These are phyloP conservation scores for Alosa sapidissima DNA, from an alignment of 2,797 vertebrate species.

Conservation along the genomic window DNA sequence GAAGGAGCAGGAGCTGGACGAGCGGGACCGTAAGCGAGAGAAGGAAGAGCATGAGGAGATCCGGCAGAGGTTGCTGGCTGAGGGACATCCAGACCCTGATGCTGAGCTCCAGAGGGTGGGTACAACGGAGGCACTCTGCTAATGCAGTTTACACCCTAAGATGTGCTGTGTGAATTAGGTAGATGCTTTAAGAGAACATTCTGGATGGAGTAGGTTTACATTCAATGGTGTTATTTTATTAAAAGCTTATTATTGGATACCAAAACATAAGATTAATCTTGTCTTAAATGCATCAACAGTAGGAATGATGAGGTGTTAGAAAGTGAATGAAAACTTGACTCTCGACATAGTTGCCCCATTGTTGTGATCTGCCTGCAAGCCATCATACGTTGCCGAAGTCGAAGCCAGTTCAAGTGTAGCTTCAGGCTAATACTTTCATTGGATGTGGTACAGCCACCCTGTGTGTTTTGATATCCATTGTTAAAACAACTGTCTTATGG, in stretches of 20 bases:
- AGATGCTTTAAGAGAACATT: neutral
- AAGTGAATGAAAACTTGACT: no score
- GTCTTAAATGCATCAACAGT: no score
- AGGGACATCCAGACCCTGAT: slow-evolving; percentile 97
- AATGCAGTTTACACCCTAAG: neutral
- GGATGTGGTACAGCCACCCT: neutral
- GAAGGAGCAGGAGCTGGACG: slow-evolving; percentile 97
- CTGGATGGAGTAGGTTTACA: neutral
- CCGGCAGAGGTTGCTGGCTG: slow-evolving; percentile 92
- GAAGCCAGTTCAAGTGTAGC: no score
- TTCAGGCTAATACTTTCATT: neutral
- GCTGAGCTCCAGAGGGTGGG: slow-evolving; percentile 95
- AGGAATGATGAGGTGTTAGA: no score
- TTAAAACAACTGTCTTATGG: no score
- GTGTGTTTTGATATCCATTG: neutral
- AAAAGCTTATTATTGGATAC: neutral
- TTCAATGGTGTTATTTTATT: neutral
- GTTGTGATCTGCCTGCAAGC: neutral
- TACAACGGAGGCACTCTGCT: neutral
- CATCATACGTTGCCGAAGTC: no score
- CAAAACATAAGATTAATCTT: neutral
- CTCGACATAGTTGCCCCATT: neutral
- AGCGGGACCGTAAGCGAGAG: slow-evolving; percentile 96
- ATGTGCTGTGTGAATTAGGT: neutral
- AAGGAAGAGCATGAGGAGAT: slow-evolving; percentile 98